Evolutionary conservation across 1,140 invertebrate genomes (phyloP).

Genomic region (Leptopilina clavipes): DNA sequence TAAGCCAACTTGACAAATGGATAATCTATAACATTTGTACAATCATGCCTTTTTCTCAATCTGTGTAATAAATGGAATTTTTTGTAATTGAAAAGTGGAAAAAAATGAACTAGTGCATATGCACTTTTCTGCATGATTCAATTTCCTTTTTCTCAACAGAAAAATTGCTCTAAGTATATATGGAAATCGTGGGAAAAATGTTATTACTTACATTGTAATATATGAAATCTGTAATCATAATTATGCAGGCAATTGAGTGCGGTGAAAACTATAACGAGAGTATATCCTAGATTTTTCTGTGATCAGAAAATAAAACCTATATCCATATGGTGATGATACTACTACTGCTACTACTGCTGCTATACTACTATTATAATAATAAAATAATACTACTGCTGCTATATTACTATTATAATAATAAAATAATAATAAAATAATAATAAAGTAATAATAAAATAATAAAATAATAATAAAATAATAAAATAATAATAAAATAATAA

Average conservation of each 20-base stretch:
- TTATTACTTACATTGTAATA: slow-evolving; percentile 20
- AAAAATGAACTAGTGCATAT: not conserved
- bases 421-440: no score
- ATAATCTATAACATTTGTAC: no score
- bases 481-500: no score
- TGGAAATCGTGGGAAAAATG: slow-evolving; percentile 20
- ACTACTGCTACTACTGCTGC: not conserved
- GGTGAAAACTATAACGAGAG: slow-evolving; percentile 27
- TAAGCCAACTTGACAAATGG: no score
- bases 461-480: no score
- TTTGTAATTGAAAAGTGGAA: no score
- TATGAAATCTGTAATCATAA: slow-evolving; percentile 31
- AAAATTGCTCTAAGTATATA: not conserved
- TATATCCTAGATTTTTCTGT: slow-evolving; percentile 11
- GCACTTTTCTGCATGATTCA: slow-evolving; percentile 14
- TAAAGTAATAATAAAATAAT: no score
- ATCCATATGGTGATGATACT: not conserved
- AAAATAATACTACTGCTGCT: no score
- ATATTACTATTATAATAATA: no score
- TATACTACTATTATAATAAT: no score
- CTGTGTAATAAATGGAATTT: no score
- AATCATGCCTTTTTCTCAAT: no score
- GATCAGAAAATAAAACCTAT: not conserved
- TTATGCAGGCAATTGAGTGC: slow-evolving; percentile 18
- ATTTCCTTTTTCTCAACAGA: not conserved